These are phyloP conservation scores for Mixornis gularis DNA, from an alignment of 2,113 vertebrate genomes.

Conservation along the genomic window DNA sequence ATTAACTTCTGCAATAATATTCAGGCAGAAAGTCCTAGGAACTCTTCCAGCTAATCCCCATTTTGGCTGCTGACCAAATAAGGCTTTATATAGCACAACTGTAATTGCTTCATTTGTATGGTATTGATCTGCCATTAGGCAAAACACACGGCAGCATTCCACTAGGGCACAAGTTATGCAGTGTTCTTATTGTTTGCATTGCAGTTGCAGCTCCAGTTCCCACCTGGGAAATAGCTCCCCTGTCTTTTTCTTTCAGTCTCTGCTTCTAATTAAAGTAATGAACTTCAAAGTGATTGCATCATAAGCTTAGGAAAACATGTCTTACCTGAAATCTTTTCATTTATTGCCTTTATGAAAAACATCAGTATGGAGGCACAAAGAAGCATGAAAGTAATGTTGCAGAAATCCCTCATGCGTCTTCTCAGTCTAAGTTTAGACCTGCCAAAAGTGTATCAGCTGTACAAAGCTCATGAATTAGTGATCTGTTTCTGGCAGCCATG, in stretches of 20 bases:
- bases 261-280: constrained; percentile 15
- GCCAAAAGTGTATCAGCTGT: not conserved
- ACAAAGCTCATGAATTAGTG: not conserved
- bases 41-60: constrained; percentile 56
- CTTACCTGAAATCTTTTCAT: not conserved
- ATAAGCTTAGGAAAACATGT: not conserved
- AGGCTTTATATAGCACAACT: constrained; percentile 40
- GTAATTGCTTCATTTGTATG: constrained; percentile 58
- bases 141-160: constrained; percentile 27
- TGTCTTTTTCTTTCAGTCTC: not conserved
- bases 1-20: constrained; percentile 48
- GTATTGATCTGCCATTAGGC: constrained; percentile 53
- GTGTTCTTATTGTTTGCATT: not conserved
- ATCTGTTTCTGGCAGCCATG: not conserved
- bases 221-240: not conserved
- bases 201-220: not conserved
- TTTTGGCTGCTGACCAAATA: constrained; percentile 56
- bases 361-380: not conserved
- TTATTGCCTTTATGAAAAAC: not conserved
- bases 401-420: not conserved
- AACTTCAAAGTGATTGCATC: not conserved
- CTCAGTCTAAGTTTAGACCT: not conserved
- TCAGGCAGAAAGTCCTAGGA: constrained; percentile 57
- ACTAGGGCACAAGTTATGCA: not conserved
- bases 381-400: not conserved